Evolutionary conservation across 1,140 invertebrate genomes (phyloP).

Genomic region (Bradynema listronoti): DNA sequence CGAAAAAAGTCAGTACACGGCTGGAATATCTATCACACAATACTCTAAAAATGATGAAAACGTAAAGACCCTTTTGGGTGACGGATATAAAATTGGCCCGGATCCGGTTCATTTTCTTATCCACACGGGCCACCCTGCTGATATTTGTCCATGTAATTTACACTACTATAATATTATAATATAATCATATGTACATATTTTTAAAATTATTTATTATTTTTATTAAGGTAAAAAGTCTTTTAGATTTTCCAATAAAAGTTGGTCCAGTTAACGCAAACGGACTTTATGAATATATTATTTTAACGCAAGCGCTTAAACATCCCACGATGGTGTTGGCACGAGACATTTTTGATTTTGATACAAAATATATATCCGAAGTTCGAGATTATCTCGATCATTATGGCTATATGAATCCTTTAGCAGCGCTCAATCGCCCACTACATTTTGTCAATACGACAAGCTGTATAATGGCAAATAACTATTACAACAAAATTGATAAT

Average conservation of each 20-base stretch:
- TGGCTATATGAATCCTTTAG: constrained; percentile 40
- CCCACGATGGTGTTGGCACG: constrained; percentile 49
- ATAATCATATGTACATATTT: neutral
- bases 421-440: constrained; percentile 27
- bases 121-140: constrained; percentile 43
- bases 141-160: constrained; percentile 48
- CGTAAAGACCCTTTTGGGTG: constrained; percentile 27
- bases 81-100: constrained; percentile 40
- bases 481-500: neutral
- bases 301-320: constrained; percentile 48
- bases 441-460: constrained; percentile 33
- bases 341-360: constrained; percentile 37
- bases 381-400: constrained; percentile 39
- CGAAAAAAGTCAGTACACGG: constrained; percentile 38
- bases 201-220: neutral
- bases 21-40: constrained; percentile 38
- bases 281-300: constrained; percentile 45
- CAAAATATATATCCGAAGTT: constrained; percentile 36
- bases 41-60: constrained; percentile 33
- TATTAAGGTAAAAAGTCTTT: constrained; percentile 15
- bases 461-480: constrained; percentile 15
- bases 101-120: constrained; percentile 47
- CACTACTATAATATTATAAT: no score
- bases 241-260: constrained; percentile 48
- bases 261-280: constrained; percentile 33